Evolutionary conservation across 1,140 invertebrate genomes (phyloP).

Genomic region (Psix sp.): DNA sequence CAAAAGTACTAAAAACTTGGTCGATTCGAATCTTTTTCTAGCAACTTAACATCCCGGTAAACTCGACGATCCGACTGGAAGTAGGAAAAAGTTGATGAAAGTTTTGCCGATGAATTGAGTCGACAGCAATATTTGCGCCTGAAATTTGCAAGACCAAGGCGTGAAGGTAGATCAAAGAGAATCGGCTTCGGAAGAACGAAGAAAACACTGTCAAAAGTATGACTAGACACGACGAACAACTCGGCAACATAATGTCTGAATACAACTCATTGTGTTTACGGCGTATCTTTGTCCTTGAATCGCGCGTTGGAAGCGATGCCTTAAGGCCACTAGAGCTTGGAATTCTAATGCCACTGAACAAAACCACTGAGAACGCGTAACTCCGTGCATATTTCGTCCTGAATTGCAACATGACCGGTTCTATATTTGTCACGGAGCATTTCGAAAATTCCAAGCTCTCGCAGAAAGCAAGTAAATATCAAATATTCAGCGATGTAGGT

Average conservation of each 20-base stretch:
- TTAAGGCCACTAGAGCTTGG: constrained; percentile 56
- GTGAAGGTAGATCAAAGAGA: constrained; percentile 12
- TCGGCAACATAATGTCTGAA: constrained; percentile 32
- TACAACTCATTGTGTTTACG: constrained; percentile 56
- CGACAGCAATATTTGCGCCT: constrained; percentile 22
- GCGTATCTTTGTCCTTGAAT: constrained; percentile 56
- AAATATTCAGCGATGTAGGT: too few species aligned
- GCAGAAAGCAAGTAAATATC: too few species aligned
- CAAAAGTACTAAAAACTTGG: neutral
- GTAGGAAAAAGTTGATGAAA: constrained; percentile 5
- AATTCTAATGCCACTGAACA: constrained; percentile 52
- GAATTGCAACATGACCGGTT: constrained; percentile 19
- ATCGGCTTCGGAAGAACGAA: constrained; percentile 18
- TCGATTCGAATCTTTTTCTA: constrained; percentile 2
- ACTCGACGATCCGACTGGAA: neutral
- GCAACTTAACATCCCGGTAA: constrained; percentile 8
- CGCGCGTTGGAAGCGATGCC: constrained; percentile 42
- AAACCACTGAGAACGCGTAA: constrained; percentile 38
- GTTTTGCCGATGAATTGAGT: neutral
- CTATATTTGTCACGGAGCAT: constrained; percentile 25
- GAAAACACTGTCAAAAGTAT: constrained; percentile 48
- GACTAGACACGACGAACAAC: constrained; percentile 55
- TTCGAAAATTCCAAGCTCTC: too few species aligned
- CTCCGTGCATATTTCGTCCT: constrained; percentile 25
- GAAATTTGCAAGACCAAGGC: constrained; percentile 15